These are phyloP conservation scores for Hartigia nigra DNA, from an alignment of 2,888 invertebrate genomes.

Conservation along the genomic window DNA sequence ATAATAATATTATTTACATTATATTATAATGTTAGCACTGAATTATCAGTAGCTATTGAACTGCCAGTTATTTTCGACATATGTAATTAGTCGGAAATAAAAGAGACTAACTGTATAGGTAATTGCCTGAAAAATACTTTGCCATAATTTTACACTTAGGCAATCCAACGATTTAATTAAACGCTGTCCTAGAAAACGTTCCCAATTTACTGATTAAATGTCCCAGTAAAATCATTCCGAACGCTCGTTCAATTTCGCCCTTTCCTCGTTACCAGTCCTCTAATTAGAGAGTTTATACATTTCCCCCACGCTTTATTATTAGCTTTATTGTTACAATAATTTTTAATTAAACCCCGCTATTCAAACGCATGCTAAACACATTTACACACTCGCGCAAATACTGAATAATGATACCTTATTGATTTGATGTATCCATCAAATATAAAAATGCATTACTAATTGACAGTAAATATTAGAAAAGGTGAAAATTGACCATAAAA, in stretches of 20 bases:
- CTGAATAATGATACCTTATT: neutral
- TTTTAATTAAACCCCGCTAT: neutral
- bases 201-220: constrained; percentile 37
- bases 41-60: neutral
- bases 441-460: neutral
- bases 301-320: neutral
- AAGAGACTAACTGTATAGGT: neutral
- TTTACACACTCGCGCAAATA: neutral
- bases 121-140: neutral
- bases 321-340: constrained; percentile 1
- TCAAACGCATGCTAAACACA: neutral
- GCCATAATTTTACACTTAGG: constrained; percentile 8
- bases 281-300: neutral
- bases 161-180: constrained; percentile 42
- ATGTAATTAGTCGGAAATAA: neutral
- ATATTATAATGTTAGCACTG: neutral
- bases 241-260: neutral
- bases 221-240: constrained; percentile 9
- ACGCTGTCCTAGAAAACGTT: constrained; percentile 32
- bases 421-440: neutral
- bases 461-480: neutral
- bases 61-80: neutral
- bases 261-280: constrained; percentile 1
- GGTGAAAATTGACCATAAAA: neutral
- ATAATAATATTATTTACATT: neutral